Conservation (phyloP, 2,888 invertebrate species). For the Anodontia alba region DNA sequence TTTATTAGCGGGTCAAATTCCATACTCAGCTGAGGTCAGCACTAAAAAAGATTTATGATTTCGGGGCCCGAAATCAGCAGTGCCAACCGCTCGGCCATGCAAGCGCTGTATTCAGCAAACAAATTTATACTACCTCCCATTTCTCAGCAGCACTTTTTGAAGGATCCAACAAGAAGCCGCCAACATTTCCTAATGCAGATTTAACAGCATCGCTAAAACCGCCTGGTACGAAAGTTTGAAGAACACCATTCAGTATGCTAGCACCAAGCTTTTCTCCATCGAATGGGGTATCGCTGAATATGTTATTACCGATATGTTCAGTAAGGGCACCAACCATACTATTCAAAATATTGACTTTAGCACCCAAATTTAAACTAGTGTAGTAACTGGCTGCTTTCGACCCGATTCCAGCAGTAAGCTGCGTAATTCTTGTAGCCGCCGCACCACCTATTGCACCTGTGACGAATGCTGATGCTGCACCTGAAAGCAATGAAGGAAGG, state of each 20-base stretch:
- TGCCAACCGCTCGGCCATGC: too few species aligned
- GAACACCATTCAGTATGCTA: not conserved
- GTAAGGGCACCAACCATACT: not conserved
- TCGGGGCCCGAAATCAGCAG: too few species aligned
- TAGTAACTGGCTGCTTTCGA: not conserved
- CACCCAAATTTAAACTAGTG: not conserved
- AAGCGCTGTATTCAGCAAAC: too few species aligned
- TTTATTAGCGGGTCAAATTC: too few species aligned
- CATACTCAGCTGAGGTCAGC: too few species aligned
- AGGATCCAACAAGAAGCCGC: not conserved
- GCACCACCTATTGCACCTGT: conserved; percentile 13
- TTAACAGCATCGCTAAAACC: not conserved
- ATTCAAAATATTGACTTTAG: not conserved
- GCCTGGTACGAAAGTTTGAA: not conserved
- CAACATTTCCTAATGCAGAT: not conserved
- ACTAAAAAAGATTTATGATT: too few species aligned
- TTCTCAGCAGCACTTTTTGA: not conserved
- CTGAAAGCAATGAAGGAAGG: not conserved
- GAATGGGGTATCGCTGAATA: conserved; percentile 2
- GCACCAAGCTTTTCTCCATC: not conserved
- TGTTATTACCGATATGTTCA: not conserved
- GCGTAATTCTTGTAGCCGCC: not conserved
- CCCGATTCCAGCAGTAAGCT: not conserved
- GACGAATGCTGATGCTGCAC: conserved; percentile 19
- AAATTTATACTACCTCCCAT: not conserved